phyloP scores from a whole-genome alignment of 2,113 vertebrate species.

The Pholis gunnellus region DNA sequence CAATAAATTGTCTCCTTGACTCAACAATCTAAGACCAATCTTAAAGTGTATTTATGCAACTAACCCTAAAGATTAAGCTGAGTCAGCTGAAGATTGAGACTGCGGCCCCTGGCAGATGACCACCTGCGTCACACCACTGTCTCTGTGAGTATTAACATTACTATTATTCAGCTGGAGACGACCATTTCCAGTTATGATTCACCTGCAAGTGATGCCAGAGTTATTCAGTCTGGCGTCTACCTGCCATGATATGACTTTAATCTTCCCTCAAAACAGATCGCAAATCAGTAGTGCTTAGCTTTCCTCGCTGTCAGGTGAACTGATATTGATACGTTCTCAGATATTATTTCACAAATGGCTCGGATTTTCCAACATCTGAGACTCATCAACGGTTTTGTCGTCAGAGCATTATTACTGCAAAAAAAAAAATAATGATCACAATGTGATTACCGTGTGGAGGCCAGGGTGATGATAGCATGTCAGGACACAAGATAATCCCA shows the following conservation, averaged over 20 bases:
- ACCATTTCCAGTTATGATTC: conserved; percentile 30
- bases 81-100: conserved; percentile 18
- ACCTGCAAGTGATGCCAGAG: conserved; percentile 33
- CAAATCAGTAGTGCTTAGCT: conserved; percentile 40
- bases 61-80: not conserved
- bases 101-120: conserved; percentile 27
- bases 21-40: not conserved
- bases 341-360: conserved; percentile 53
- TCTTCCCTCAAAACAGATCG: conserved; percentile 33
- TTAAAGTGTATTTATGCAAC: not conserved
- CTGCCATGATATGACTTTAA: conserved; percentile 32
- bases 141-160: conserved; percentile 24
- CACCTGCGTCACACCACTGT: conserved; percentile 14
- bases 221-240: conserved; percentile 24
- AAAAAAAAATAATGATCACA: conserved; percentile 46
- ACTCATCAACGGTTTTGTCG: conserved; percentile 8
- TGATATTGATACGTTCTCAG: conserved; percentile 24
- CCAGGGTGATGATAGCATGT: conserved; percentile 55
- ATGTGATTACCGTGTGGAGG: conserved; percentile 51
- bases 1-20: not conserved
- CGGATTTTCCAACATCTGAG: conserved; percentile 41
- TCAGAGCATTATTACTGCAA: conserved; percentile 43
- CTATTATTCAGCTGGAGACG: conserved; percentile 33
- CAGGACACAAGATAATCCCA: conserved; percentile 44
- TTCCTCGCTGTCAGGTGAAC: conserved; percentile 49